Base-by-base conservation (phyloP, 2,888 invertebrate genomes). In the Perizoma affinitatum region DNA sequence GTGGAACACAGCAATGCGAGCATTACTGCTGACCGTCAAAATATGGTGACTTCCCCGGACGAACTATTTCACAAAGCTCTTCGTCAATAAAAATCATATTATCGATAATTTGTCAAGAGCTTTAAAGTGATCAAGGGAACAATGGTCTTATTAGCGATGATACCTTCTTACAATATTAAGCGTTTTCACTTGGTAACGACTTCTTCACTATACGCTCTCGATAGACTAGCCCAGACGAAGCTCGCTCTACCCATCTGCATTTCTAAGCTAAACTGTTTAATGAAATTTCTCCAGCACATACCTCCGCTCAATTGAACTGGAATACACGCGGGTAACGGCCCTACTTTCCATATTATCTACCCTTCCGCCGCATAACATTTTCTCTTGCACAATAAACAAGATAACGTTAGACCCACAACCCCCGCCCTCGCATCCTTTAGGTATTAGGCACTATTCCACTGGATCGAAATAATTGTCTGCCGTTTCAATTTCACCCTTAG, bases 331-430 rank as follows among this genome's bases (percentile, higher is more conserved):
- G 61, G 65, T 63, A 70, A 68, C 69, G 62, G 66, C 68, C 63
- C 69, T 52, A 70, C 56, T 78, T 80, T 72, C 70, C 76, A 70
- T 74, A 76, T 75, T 76, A 75, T 76, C 76, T 72, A 71, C 79
- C 79, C 73, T 73, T 76, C 72, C 66, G 66, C 61, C 67, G 72
- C 74, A 73, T 77, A 73, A 75, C 72, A 74, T 75, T 75, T 74
- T 66, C 73, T 66, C 69, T 65, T 68, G 69, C 72, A 70, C 67
- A 67, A 63, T 66, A 67, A 68, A 70, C 65, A 65, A 72, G 74
- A 78, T 83, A 73, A 74, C 76, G 75, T 40, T 45, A 38, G n/a
- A 46, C 47, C 47, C 48, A 42, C 47, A 52, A 58, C 54, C 50
- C 54, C 54, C 43, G 46, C 51, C 58, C 54, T 58, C 54, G 42